A percentile compares a stretch with the other conserved stretches of the same genome.
phyloP scores from a whole-genome alignment of 37 sponge, comb jelly and placozoan species.

The Mnemiopsis leidyi region DNA sequence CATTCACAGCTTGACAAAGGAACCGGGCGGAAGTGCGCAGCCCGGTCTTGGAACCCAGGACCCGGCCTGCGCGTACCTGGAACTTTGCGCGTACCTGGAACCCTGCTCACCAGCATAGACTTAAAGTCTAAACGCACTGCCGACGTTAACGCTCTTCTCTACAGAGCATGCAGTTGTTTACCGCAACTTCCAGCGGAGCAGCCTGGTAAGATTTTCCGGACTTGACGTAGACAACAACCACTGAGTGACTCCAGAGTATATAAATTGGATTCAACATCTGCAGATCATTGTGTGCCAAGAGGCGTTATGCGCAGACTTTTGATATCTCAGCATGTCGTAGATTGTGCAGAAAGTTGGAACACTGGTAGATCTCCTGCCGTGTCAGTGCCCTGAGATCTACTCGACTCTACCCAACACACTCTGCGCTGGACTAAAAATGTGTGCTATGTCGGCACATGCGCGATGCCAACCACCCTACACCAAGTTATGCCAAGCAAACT shows the following conservation, averaged over 20 bases:
- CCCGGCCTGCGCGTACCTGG: background rate
- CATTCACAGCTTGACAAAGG: background rate
- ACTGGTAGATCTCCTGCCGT: background rate
- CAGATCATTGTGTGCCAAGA: background rate
- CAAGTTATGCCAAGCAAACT: background rate
- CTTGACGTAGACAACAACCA: background rate
- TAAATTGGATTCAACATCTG: background rate
- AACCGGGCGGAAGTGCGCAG: background rate
- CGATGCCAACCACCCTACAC: background rate
- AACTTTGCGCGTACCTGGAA: background rate
- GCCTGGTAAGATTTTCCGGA: background rate
- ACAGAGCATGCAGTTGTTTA: background rate
- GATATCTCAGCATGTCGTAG: background rate
- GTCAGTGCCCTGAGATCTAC: background rate
- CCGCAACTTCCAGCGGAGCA: background rate
- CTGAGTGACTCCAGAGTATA: background rate
- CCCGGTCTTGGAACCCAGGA: background rate
- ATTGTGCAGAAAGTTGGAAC: background rate
- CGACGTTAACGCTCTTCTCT: background rate
- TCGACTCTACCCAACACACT: background rate
- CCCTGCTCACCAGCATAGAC: background rate
- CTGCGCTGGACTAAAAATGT: background rate
- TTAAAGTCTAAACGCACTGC: background rate
- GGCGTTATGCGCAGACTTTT: background rate
- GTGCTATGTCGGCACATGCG: background rate